Conservation (phyloP, 2,113 vertebrate species). For the Cololabis saira region DNA sequence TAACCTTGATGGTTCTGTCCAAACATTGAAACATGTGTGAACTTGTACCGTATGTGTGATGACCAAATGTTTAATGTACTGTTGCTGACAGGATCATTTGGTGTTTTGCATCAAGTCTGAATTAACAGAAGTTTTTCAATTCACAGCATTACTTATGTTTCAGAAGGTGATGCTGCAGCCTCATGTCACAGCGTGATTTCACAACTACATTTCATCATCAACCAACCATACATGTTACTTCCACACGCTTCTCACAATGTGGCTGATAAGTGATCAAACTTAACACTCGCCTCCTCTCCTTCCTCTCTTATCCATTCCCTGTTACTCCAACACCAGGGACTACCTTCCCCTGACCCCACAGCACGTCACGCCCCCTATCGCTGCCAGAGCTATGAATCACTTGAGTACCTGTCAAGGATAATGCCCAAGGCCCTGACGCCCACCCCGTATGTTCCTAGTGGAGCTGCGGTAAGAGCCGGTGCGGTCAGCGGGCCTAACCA, state of each 20-base stretch:
- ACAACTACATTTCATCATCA: conserved; percentile 34
- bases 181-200: conserved; percentile 29
- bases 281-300: conserved; percentile 66
- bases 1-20: conserved; percentile 23
- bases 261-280: conserved; percentile 65
- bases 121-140: conserved; percentile 67
- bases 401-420: conserved; percentile 79
- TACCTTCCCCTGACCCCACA: conserved; percentile 57
- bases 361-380: conserved; percentile 68
- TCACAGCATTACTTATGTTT: conserved; percentile 63
- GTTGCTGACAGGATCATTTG: conserved; percentile 23
- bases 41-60: conserved; percentile 32
- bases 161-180: conserved; percentile 42
- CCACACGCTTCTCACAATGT: conserved; percentile 44
- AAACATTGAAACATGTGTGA: conserved; percentile 40
- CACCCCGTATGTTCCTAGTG: conserved; percentile 69
- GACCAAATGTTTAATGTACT: conserved; percentile 26
- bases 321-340: conserved; percentile 60
- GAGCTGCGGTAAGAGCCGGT: conserved; percentile 52
- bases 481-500: conserved; percentile 24
- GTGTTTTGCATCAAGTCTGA: conserved; percentile 30
- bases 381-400: conserved; percentile 79
- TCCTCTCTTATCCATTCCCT: conserved; percentile 52
- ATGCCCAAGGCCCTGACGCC: conserved; percentile 77
- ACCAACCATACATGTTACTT: conserved; percentile 31